A percentile compares a stretch with the other conserved stretches of the same genome.
These are phyloP conservation scores for Alca torda DNA, from an alignment of 2,797 vertebrate genomes.

Conservation along the genomic window DNA sequence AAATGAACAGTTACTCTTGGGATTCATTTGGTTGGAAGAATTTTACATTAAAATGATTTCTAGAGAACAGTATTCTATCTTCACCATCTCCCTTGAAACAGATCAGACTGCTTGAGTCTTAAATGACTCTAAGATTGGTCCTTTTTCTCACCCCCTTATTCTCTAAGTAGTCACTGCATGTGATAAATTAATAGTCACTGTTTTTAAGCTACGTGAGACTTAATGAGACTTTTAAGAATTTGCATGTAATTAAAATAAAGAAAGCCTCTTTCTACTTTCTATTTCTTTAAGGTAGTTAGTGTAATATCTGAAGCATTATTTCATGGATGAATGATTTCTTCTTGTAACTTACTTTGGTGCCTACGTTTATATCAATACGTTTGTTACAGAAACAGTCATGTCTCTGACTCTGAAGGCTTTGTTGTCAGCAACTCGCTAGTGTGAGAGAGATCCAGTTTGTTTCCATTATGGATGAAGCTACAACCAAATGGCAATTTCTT, in stretches of 20 bases:
- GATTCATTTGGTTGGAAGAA: background rate
- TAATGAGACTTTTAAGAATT: background rate
- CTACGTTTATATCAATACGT: slow-evolving; percentile 12
- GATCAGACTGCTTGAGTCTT: background rate
- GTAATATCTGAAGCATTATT: slow-evolving; percentile 42
- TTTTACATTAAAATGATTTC: background rate
- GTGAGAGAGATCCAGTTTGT: background rate
- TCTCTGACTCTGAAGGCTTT: background rate
- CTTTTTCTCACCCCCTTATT: background rate
- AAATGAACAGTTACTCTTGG: background rate
- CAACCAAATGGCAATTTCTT: background rate
- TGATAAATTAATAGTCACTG: background rate
- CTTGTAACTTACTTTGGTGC: slow-evolving; percentile 6
- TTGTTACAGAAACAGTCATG: background rate
- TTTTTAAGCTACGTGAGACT: background rate
- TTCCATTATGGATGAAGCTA: background rate
- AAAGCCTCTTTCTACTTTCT: background rate
- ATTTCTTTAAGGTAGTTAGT: background rate
- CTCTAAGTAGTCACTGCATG: background rate
- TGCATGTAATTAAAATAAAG: background rate
- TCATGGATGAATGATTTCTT: slow-evolving; percentile 51
- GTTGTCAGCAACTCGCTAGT: background rate
- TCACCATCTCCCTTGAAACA: background rate
- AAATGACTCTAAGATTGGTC: background rate
- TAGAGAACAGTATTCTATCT: background rate